Percentiles rank a stretch among this genome's conserved stretches.
Conservation (phyloP, 2,888 invertebrate species). For the Kryphioiulus occultus region DNA sequence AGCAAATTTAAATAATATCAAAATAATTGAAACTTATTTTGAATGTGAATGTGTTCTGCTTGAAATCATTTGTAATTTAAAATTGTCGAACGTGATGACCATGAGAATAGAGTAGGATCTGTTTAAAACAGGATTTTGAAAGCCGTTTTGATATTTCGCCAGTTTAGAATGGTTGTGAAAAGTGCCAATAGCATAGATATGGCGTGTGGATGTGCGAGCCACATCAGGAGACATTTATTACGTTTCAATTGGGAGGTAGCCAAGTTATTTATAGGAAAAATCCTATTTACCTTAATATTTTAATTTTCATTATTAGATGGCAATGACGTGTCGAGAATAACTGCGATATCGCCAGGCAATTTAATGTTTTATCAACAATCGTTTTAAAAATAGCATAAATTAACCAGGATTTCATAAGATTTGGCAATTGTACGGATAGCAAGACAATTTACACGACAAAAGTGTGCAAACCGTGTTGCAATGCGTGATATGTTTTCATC, state of each 20-base stretch:
- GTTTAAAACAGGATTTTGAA: slow-evolving; percentile 13
- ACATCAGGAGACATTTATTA: slow-evolving; percentile 13
- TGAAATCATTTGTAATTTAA: background rate
- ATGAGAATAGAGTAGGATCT: background rate
- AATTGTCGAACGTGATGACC: background rate
- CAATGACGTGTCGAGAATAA: slow-evolving; percentile 20
- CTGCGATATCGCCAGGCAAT: slow-evolving; percentile 26
- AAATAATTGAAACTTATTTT: too few species aligned
- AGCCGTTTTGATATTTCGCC: slow-evolving; percentile 9
- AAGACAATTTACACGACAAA: background rate
- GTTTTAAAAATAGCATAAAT: slow-evolving; percentile 26
- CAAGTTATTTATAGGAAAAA: slow-evolving; percentile 35
- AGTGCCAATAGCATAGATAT: background rate
- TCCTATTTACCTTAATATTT: slow-evolving; percentile 29
- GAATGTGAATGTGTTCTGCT: too few species aligned
- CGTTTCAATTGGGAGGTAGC: background rate
- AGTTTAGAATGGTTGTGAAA: background rate
- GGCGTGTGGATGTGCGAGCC: background rate
- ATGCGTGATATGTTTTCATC: background rate
- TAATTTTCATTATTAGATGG: slow-evolving; percentile 20
- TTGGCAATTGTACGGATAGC: slow-evolving; percentile 8
- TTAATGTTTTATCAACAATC: slow-evolving; percentile 35
- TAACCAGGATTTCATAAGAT: slow-evolving; percentile 12
- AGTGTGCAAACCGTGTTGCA: background rate
- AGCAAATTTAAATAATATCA: too few species aligned